phyloP scores from a whole-genome alignment of 2,113 vertebrate genomes.

The Agelaius phoeniceus region DNA sequence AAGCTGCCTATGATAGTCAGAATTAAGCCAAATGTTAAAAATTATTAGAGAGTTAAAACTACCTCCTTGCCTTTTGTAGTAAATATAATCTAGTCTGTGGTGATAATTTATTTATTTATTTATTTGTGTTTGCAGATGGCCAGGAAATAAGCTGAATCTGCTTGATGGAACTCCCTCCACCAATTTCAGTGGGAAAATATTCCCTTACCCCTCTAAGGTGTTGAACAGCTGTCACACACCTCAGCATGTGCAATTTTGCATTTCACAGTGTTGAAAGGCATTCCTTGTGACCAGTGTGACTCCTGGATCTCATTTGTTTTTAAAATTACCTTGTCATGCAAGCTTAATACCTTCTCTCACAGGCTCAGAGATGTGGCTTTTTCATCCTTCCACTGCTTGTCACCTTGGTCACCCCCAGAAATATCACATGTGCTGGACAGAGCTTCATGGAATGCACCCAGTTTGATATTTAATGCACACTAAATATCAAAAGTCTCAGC shows the following conservation, averaged over 20 bases:
- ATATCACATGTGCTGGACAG: not conserved
- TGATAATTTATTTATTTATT: not conserved
- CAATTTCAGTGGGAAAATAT: not conserved
- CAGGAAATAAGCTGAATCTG: not conserved
- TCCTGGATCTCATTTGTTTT: not conserved
- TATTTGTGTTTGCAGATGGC: not conserved
- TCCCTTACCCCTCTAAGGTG: not conserved
- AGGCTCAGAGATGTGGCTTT: not conserved
- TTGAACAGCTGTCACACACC: not conserved
- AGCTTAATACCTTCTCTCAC: not conserved
- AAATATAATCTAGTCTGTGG: fast-evolving
- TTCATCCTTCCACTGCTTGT: not conserved
- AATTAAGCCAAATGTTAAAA: not conserved
- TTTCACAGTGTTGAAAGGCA: not conserved
- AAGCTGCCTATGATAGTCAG: not conserved
- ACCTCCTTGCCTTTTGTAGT: not conserved
- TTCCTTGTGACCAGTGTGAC: not conserved
- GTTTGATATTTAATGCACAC: not conserved
- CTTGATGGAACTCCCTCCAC: not conserved
- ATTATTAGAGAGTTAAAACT: not conserved
- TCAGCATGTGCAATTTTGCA: not conserved
- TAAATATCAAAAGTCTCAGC: not conserved
- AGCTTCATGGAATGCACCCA: not conserved
- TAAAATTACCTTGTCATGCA: not conserved
- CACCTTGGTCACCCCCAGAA: not conserved